A percentile compares a stretch with the other conserved stretches of the same genome.
These are phyloP conservation scores for Helostoma temminkii DNA, from an alignment of 2,797 vertebrate species.

Conservation along the genomic window DNA sequence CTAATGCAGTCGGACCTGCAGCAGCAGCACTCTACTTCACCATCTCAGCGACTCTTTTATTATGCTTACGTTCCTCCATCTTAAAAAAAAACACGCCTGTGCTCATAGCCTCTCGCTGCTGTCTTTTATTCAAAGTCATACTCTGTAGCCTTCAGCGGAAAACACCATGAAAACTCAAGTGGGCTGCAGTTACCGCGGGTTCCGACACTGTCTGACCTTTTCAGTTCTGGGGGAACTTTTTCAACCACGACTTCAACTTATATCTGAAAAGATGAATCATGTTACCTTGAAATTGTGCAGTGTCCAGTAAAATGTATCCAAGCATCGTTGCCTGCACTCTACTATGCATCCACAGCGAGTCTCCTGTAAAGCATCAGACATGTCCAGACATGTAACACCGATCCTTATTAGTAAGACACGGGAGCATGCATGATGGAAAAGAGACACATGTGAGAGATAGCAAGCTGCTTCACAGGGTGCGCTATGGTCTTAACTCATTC, in stretches of 20 bases:
- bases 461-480: background rate
- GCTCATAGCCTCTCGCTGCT: constrained; percentile 4
- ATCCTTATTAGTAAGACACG: constrained; percentile 16
- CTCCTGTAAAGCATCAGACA: constrained; percentile 65
- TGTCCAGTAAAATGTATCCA: constrained; percentile 48
- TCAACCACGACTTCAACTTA: constrained; percentile 1
- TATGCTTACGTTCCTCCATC: constrained; percentile 31
- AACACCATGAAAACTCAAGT: constrained; percentile 37
- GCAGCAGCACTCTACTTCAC: constrained; percentile 1
- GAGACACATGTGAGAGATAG: constrained; percentile 11
- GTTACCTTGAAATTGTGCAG: constrained; percentile 60
- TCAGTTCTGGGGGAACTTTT: constrained; percentile 33
- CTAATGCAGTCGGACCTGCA: background rate
- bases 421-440: constrained; percentile 30
- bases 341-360: constrained; percentile 48
- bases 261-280: constrained; percentile 31
- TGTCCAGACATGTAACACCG: constrained; percentile 78
- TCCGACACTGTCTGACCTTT: constrained; percentile 35
- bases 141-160: constrained; percentile 39
- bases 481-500: constrained; percentile 2
- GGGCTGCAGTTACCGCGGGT: constrained; percentile 33
- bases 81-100: constrained; percentile 35
- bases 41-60: constrained; percentile 15
- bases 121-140: constrained; percentile 14
- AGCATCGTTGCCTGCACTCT: constrained; percentile 27